Base-by-base conservation (phyloP, 2,888 invertebrate genomes). In the Drosophila fungiperda region DNA sequence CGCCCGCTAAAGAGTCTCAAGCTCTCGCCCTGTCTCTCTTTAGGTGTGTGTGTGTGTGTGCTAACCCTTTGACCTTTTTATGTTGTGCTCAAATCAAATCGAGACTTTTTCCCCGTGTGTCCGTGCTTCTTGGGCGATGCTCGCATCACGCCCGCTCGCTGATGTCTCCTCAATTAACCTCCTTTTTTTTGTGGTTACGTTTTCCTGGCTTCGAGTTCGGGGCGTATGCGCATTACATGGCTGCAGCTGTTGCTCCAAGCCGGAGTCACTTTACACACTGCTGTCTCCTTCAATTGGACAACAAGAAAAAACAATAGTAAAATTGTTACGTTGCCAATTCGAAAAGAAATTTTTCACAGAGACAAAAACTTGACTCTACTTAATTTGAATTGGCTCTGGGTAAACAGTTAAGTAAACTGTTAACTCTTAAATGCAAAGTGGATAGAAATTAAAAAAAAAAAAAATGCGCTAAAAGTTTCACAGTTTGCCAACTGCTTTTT, bases 151-250 rank as follows among this genome's bases (percentile, higher is more conserved):
- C 87, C 87, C 82, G 78, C 64, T 64, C 71, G 72, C 74, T 78
- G 88, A 90, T 87, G 87, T 87, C 87, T 80, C 90, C 89, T 90
- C 87, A 87, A 87, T 87, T 87, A 87, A 89, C 87, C 87, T 80
- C 85, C 80, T 90, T 58, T 48, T 70, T 54, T 36, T 38, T 36
- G 33, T 67, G 45, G 45, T 45, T 45, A 45, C 45, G 45, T 38
- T 54, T 52, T 45, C 35, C 23, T 11, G 20, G 20, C 23, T 35
- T 26, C 49, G 42, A 45, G 40, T 26, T 64, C 72, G 64, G 89
- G 84, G 90, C 90, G 84, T 89, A 85, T 89, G 88, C 90, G 88
- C 85, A 77, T 85, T 85, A 83, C 71, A 70, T 38, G 65, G 26
- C 57, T 60, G 48, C 70, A 66, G 58, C 76, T 52, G 68, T 40